Evolutionary conservation across 2,113 vertebrate genomes (phyloP).

Genomic region (Alaudala cheleensis): DNA sequence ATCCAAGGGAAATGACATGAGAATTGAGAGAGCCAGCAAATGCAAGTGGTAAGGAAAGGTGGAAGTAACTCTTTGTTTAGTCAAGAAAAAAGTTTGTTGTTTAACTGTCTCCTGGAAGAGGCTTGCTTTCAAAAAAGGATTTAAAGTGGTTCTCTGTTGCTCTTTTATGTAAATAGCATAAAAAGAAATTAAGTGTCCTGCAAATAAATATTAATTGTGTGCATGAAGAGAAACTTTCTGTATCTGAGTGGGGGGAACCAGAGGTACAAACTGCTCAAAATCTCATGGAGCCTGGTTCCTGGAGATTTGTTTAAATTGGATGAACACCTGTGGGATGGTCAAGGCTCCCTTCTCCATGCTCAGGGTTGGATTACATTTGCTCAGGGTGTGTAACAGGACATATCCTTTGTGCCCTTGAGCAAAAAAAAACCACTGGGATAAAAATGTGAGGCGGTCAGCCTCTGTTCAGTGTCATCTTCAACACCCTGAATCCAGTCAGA

Average conservation of each 20-base stretch:
- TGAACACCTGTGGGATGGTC: background rate
- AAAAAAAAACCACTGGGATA: background rate
- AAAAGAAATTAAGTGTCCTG: background rate
- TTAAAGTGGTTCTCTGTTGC: background rate
- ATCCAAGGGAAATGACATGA: background rate
- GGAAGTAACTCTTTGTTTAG: background rate
- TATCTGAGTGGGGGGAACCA: background rate
- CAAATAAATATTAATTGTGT: background rate
- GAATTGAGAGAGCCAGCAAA: background rate
- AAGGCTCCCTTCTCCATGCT: background rate
- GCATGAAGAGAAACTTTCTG: background rate
- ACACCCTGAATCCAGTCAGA: background rate
- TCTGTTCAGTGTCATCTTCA: background rate
- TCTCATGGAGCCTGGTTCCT: background rate
- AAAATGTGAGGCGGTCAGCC: background rate
- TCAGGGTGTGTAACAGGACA: background rate
- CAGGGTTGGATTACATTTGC: background rate
- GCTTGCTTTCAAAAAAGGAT: background rate
- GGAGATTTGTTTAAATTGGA: background rate
- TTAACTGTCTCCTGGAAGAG: background rate
- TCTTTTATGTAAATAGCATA: background rate
- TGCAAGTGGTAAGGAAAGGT: background rate
- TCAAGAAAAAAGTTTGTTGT: background rate
- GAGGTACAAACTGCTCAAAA: background rate
- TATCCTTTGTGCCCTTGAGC: background rate